Percentiles rank a stretch among this genome's conserved stretches.
Conservation (phyloP, 2,888 invertebrate species). For the Lochmaea capreae region DNA sequence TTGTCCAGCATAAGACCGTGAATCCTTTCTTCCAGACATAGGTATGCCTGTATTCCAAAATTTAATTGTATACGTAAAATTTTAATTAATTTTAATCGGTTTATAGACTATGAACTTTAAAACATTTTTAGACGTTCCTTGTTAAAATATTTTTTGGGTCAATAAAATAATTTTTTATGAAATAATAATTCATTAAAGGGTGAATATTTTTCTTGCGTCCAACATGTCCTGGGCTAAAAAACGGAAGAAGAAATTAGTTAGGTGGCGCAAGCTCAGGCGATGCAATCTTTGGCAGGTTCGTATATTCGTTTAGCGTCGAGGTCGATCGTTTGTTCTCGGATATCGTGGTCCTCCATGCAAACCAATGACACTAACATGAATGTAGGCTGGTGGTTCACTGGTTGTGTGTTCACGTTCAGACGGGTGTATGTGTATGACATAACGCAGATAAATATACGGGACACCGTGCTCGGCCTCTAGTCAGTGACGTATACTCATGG, state of each 20-base stretch:
- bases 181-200: background rate
- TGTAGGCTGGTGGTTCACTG: constrained; percentile 62
- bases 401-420: constrained; percentile 60
- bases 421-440: constrained; percentile 60
- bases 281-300: constrained; percentile 55
- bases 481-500: constrained; percentile 64
- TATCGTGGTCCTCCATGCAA: constrained; percentile 54
- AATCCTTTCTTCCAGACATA: too few relatives aligned
- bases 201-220: background rate
- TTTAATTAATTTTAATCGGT: too few relatives aligned
- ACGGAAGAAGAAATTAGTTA: constrained; percentile 41
- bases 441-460: constrained; percentile 54
- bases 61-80: too few relatives aligned
- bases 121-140: too few relatives aligned
- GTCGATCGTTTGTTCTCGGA: constrained; percentile 50
- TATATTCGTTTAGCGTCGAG: constrained; percentile 51
- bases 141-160: background rate
- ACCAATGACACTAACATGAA: constrained; percentile 60
- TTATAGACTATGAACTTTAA: too few relatives aligned
- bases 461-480: constrained; percentile 55
- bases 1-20: too few relatives aligned
- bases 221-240: constrained; percentile 36
- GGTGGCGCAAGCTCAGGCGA: constrained; percentile 50
- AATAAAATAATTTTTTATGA: background rate
- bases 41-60: too few relatives aligned